Conservation (phyloP, 2,113 vertebrate species). For the Tamias sibiricus region DNA sequence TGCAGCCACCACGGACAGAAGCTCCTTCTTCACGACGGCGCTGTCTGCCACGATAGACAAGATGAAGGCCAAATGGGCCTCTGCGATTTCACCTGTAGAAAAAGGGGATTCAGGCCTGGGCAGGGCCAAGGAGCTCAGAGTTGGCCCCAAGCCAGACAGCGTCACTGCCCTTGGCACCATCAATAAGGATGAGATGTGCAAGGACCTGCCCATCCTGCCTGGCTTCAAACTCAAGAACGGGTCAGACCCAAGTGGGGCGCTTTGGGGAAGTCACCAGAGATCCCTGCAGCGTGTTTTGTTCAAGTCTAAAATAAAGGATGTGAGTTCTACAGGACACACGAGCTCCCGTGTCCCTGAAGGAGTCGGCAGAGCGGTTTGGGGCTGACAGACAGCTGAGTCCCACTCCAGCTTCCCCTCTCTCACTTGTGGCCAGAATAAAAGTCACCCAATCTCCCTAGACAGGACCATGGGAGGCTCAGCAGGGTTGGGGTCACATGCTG, state of each 20-base stretch:
- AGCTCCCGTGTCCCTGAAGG: not conserved
- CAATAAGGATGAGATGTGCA: not conserved
- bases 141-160: not conserved
- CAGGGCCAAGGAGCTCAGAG: not conserved
- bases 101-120: not conserved
- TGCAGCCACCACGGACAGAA: no score
- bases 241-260: not conserved
- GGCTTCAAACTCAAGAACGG: not conserved
- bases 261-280: not conserved
- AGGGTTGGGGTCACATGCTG: not conserved
- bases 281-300: not conserved
- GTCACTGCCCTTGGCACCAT: not conserved
- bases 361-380: no score
- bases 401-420: not conserved
- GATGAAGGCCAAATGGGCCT: conserved; percentile 80
- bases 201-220: not conserved
- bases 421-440: not conserved
- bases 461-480: not conserved
- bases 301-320: not conserved
- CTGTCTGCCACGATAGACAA: conserved; percentile 86
- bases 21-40: conserved; percentile 87
- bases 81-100: conserved; percentile 31
- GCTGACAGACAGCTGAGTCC: not conserved
- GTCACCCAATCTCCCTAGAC: not conserved
- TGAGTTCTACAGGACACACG: not conserved